Evolutionary conservation across 2,797 vertebrate species (phyloP).

Genomic region (Chelmon rostratus): DNA sequence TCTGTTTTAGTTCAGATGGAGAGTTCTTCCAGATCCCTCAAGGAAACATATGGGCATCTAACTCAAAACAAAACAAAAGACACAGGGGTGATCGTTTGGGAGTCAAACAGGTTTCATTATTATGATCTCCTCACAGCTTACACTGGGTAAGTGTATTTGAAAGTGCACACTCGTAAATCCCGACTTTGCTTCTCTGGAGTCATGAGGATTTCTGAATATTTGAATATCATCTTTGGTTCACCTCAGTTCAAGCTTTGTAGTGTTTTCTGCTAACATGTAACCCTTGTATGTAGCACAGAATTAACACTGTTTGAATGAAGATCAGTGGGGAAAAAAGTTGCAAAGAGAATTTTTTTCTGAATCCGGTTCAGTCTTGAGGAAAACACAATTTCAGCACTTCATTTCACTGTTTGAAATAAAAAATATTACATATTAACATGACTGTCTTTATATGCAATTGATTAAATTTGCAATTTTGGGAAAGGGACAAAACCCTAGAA

Average conservation of each 20-base stretch:
- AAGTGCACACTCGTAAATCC: conserved; percentile 56
- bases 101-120: conserved; percentile 74
- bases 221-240: conserved; percentile 66
- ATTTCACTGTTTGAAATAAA: conserved; percentile 5
- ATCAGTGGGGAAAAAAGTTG: conserved; percentile 29
- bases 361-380: conserved; percentile 2
- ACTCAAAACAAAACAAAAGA: conserved; percentile 73
- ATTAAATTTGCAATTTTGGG: neutral
- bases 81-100: conserved; percentile 70
- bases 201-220: conserved; percentile 64
- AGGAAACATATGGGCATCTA: conserved; percentile 81
- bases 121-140: conserved; percentile 51
- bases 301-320: conserved; percentile 62
- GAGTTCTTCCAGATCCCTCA: conserved; percentile 71
- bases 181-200: conserved; percentile 39
- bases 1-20: conserved; percentile 75
- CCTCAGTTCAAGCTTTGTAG: conserved; percentile 37
- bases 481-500: neutral
- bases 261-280: conserved; percentile 52
- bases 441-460: neutral
- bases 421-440: neutral
- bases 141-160: conserved; percentile 49
- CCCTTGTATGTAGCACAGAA: conserved; percentile 48
- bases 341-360: conserved; percentile 20
- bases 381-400: neutral